A percentile compares a stretch with the other conserved stretches of the same genome.
phyloP scores from a whole-genome alignment of 2,888 invertebrate genomes.

The Phyllotreta striolata region DNA sequence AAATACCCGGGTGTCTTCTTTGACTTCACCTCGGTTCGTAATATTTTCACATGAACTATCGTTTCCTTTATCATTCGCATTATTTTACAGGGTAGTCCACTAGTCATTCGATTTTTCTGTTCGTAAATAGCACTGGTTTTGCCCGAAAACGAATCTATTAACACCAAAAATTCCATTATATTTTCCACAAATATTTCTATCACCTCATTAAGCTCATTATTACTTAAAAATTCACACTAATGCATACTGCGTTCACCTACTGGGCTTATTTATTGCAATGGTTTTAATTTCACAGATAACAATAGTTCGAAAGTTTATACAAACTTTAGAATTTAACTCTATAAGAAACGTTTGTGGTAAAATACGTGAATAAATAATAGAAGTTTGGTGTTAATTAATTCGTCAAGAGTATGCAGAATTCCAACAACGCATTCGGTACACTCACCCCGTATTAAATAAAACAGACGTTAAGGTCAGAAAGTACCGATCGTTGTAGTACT shows the following conservation, averaged over 20 bases:
- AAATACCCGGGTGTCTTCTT: conserved; percentile 61
- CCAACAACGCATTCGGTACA: conserved; percentile 35
- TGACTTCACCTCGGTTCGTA: conserved; percentile 50
- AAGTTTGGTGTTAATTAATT: too few relatives aligned
- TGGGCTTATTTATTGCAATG: too few relatives aligned
- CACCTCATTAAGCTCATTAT: too few relatives aligned
- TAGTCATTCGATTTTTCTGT: conserved; percentile 33
- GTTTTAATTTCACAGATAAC: too few relatives aligned
- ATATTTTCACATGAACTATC: conserved; percentile 51
- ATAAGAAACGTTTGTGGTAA: too few relatives aligned
- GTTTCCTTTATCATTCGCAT: conserved; percentile 41
- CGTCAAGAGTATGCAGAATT: conserved; percentile 36
- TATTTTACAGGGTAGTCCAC: conserved; percentile 54
- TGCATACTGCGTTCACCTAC: too few relatives aligned
- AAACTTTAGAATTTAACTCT: too few relatives aligned
- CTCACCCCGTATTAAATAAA: conserved; percentile 36
- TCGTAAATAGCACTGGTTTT: conserved; percentile 33
- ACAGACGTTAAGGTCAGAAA: conserved; percentile 34
- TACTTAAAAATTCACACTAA: too few relatives aligned
- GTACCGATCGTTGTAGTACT: conserved; percentile 28
- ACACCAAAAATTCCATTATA: not conserved
- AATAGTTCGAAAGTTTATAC: too few relatives aligned
- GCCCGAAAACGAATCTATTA: conserved; percentile 24
- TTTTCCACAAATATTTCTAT: too few relatives aligned
- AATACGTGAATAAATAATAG: too few relatives aligned